Evolutionary conservation across 30 jellyfish, hydroid and myxozoan genomes (phyloP).

Genomic region (Clytia hemisphaerica): DNA sequence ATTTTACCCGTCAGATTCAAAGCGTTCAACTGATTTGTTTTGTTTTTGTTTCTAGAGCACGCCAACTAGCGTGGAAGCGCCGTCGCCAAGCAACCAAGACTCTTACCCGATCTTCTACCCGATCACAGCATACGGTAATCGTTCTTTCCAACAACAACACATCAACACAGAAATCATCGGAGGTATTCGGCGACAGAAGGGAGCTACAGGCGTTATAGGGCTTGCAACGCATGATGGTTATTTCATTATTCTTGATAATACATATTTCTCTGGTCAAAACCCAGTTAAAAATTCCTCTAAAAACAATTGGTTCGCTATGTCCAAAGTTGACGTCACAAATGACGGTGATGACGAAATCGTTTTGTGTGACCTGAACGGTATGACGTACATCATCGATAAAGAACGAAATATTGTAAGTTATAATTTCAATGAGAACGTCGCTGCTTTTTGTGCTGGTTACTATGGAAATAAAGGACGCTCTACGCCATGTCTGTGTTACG

Average conservation of each 20-base stretch:
- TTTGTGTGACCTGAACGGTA: conserved; percentile 85
- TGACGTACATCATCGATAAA: conserved; percentile 63
- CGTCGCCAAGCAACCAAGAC: conserved; percentile 3
- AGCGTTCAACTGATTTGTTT: no score
- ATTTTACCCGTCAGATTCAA: no score
- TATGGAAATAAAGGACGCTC: conserved; percentile 49
- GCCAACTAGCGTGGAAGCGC: conserved; percentile 2
- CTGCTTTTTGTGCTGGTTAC: conserved; percentile 85
- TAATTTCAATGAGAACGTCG: conserved; percentile 65
- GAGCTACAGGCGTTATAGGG: conserved; percentile 57
- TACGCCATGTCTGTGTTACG: conserved; percentile 77
- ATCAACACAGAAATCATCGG: conserved; percentile 74
- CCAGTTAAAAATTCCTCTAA: conserved; percentile 49
- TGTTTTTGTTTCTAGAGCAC: conserved; percentile 4
- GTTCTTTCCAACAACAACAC: no score
- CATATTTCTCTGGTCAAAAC: not conserved
- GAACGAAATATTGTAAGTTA: conserved; percentile 43
- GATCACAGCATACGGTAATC: conserved; percentile 5
- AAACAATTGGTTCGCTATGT: conserved; percentile 70
- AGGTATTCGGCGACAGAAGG: conserved; percentile 38
- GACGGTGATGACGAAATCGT: conserved; percentile 76
- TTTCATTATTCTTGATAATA: conserved; percentile 47
- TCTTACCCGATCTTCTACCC: conserved; percentile 34
- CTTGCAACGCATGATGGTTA: conserved; percentile 70
- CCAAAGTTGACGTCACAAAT: conserved; percentile 38